Evolutionary conservation across 2,113 vertebrate genomes (phyloP), one percentile per base, ranked within the genome.

Genomic region (Platanista minor): DNA sequence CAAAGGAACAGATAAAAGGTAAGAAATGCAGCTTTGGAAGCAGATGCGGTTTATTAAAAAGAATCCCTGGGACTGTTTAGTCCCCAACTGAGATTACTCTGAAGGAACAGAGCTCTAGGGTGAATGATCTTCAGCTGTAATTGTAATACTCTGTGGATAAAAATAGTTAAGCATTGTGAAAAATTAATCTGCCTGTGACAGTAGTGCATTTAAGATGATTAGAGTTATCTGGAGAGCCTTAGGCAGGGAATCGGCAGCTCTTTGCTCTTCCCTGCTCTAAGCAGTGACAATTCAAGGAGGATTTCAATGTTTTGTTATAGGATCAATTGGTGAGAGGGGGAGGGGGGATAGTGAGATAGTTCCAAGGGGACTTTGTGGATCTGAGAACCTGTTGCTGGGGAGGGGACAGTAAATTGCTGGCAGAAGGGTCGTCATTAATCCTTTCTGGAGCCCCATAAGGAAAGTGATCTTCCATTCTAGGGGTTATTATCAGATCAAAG

Each of bases 1-100:
- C 31, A 96, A 91, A 95, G 89, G 49, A 92, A 69, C 52, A 2
- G 33, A 85, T 95, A 27, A 91, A 59, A 93, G 75, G 25, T 31
- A 81, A 80, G 72, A 57, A 94, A 92, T 72, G 17, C 57, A 83
- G 52, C 21, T 96, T 97, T 96, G 84, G 62, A 78, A 92, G 46
- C 13, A 92, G 74, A 90, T 77, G 12, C 1, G 25, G 36, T 97
- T 98, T 27, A 61, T 93, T 74, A 23, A 59, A 43, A 43, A 69
- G 87, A 97, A 21, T 36, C 46, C 81, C 49, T 27, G 33, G 23
- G 12, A 90, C n/a, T 31, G 2, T 87, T 86, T 77, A 46, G 90
- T 39, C 92, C 85, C 74, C 86, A 92, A 69, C 61, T 43, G 41
- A 93, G 96, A 25, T 94, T 93, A 84, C 25, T 80, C 17, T n/a